A percentile compares a stretch with the other conserved stretches of the same genome.
phyloP scores from a whole-genome alignment of 2,113 vertebrate genomes.

The Tetraodon nigroviridis region DNA sequence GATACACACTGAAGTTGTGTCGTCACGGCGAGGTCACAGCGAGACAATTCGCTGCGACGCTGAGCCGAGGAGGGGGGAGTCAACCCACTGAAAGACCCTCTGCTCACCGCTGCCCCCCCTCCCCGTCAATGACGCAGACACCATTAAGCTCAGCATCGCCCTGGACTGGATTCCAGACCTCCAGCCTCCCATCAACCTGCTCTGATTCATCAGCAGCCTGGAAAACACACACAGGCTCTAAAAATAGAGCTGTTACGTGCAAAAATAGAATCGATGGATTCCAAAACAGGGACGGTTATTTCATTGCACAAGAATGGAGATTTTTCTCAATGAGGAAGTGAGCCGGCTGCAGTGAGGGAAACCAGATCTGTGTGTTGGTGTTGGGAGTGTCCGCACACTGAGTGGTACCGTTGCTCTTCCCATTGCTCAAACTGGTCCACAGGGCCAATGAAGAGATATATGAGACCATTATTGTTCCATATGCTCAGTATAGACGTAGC shows the following conservation, averaged over 20 bases:
- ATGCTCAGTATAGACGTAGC: background rate
- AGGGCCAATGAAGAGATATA: constrained; percentile 6
- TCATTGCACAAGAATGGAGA: background rate
- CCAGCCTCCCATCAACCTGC: constrained; percentile 18
- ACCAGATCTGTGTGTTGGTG: constrained; percentile 9
- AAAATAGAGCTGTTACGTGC: constrained; percentile 47
- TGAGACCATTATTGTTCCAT: constrained; percentile 23
- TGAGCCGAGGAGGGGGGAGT: constrained; percentile 16
- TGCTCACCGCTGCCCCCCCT: constrained; percentile 12
- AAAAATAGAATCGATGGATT: constrained; percentile 53
- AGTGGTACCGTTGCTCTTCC: background rate
- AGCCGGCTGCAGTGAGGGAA: constrained; percentile 35
- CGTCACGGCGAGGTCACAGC: background rate
- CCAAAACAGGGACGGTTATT: constrained; percentile 31
- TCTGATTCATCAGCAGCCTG: constrained; percentile 51
- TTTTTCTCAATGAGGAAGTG: constrained; percentile 17
- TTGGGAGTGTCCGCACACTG: constrained; percentile 15
- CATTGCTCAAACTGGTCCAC: constrained; percentile 7
- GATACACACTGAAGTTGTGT: constrained; percentile 7
- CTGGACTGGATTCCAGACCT: constrained; percentile 10
- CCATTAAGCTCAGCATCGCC: background rate
- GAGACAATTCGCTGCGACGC: constrained; percentile 26
- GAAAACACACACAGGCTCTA: constrained; percentile 27
- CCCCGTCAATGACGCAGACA: background rate
- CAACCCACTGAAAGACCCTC: constrained; percentile 4